Percentiles rank a stretch among this genome's conserved stretches.
phyloP scores from a whole-genome alignment of 2,888 invertebrate species.

The Andrena praecox region DNA sequence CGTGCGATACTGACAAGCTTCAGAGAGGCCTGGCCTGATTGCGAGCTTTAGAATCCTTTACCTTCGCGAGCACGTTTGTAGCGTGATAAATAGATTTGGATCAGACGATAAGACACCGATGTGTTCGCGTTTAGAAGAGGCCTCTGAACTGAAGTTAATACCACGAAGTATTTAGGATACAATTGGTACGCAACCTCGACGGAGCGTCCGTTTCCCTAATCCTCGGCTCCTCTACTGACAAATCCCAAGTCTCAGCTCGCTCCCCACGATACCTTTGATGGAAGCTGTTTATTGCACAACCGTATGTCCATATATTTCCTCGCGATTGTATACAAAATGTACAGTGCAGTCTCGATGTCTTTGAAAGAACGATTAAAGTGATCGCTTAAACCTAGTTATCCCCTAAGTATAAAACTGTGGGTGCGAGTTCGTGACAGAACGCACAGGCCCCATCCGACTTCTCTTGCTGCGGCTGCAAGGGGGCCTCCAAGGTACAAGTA shows the following conservation, averaged over 20 bases:
- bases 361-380: conserved; percentile 15
- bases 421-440: conserved; percentile 22
- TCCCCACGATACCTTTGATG: conserved; percentile 8
- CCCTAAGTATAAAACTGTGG: conserved; percentile 41
- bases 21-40: too few relatives aligned
- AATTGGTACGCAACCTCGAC: not conserved
- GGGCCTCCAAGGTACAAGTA: conserved; percentile 44
- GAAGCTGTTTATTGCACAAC: conserved; percentile 54
- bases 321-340: conserved; percentile 44
- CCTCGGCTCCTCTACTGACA: not conserved
- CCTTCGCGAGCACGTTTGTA: too few relatives aligned
- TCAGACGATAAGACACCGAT: too few relatives aligned
- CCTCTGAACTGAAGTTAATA: too few relatives aligned
- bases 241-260: conserved; percentile 1
- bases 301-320: conserved; percentile 26
- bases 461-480: not conserved
- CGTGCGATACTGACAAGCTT: not conserved
- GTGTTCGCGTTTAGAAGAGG: too few relatives aligned
- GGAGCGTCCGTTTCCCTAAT: not conserved
- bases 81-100: too few relatives aligned
- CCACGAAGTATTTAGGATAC: too few relatives aligned
- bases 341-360: conserved; percentile 26
- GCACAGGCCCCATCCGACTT: not conserved
- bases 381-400: conserved; percentile 34
- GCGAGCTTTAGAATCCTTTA: too few relatives aligned